Base-by-base conservation (phyloP, 2,797 vertebrate genomes). In the Anguilla anguilla region DNA sequence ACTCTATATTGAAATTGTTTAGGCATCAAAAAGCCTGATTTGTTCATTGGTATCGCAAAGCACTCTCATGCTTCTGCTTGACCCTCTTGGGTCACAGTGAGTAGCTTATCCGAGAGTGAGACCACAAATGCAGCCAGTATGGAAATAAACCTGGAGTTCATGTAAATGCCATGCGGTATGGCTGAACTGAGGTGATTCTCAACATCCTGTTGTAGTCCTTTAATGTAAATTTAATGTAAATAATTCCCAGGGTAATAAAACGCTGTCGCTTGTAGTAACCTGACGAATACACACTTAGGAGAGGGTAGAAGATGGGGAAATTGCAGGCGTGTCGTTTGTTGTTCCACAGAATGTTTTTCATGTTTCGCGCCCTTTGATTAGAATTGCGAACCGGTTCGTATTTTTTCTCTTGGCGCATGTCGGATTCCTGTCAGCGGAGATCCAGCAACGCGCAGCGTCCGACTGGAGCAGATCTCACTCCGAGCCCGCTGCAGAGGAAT, bases 401-500 rank as follows among this genome's bases (percentile, higher is more conserved):
- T 67, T 67, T 64, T 69, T 22, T 35, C 9, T 31, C 3, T 22
- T 69, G 61, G 57, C 25, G 43, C 31, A 55, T 35, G 53, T 28
- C 9, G 64, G 64, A 46, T 46, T 28, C 25, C 64, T 17, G 59
- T 85, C 59, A 10, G 55, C 9, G 43, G 43, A 85, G 43, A 43
- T 11, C 17, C 83, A 22, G 57, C 9, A 9, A 35, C 11, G 22
- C 31, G 39, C 84, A 85, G 57, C 13, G 85, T 85, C 84, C 43
- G 84, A 67, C 84, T 64, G 31, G 84, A 49, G 39, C 19, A 13
- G 55, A 85, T 64, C 28, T 85, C 35, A 22, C 57, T 67, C 6
- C 59, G n/a, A 46, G 72, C 53, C 51, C 67, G 17, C 57, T 59
- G 53, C 87, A 85, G 83, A 88, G 31, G 72, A 49, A 83, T 67